Evolutionary conservation across 2,113 vertebrate genomes (phyloP), one percentile per base, ranked within the genome.

Genomic region (Falco punctatus): DNA sequence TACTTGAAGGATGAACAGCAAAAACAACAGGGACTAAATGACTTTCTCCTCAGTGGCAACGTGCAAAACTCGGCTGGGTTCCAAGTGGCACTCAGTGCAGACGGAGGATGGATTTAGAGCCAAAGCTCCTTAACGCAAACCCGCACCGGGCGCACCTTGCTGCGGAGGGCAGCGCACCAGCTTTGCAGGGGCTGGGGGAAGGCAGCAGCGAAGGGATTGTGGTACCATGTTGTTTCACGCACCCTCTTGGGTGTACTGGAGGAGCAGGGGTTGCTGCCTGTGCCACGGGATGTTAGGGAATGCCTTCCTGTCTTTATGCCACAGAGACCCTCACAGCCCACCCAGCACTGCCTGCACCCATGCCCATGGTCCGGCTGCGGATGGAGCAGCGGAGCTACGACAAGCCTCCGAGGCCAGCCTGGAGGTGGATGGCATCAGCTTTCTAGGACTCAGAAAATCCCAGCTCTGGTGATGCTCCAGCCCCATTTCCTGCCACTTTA

Each of bases 71-170:
- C 72, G 44, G 95, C 92, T 1, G 14, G 66, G 54, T 61, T 73
- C 80, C 89, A 91, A 81, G 87, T 0, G 4, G 48, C 4, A 7
- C 38, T 46, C 4, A 2, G 67, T 49, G 40, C 91, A 81, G 96
- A 38, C 33, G 21, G 74, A 92, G 80, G 55, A 67, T 15, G 92
- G 88, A 93, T 97, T 97, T 95, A 74, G 88, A 95, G 86, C 33
- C 64, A 86, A 96, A 83, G 81, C 91, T 87, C 73, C 89, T 94
- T 75, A 90, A 65, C 0, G 1, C 49, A 74, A 65, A 55, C 81
- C 73, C 13, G 5, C 42, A 4, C 30, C 3, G 2, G 79, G 77
- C 4, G 2, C 88, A 91, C 74, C 87, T 96, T 87, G 96, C 93
- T 27, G 44, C 6, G 13, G 91, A 90, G 64, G 59, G 33, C 80